Evolutionary conservation across 2,888 invertebrate genomes (phyloP).

Genomic region (Dolichomitus sp.): DNA sequence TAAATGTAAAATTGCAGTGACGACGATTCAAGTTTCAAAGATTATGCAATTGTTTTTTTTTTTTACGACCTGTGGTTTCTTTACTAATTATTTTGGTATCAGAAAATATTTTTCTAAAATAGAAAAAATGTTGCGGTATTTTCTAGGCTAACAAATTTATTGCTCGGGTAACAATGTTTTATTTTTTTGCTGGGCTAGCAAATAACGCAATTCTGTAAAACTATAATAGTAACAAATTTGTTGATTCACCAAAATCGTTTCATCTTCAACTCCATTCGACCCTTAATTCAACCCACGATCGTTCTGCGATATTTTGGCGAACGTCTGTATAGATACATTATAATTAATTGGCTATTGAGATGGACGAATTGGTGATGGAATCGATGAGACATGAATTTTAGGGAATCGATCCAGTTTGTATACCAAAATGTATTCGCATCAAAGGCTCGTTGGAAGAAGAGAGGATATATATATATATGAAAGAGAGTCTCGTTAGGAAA

Average conservation of each 20-base stretch:
- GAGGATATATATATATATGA: conserved; percentile 33
- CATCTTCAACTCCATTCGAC: conserved; percentile 50
- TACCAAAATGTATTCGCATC: conserved; percentile 15
- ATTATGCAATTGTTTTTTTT: neutral
- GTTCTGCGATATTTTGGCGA: neutral
- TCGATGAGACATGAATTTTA: conserved; percentile 38
- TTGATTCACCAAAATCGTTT: neutral
- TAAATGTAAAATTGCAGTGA: conserved; percentile 19
- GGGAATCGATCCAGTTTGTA: conserved; percentile 50
- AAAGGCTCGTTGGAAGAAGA: conserved; percentile 13
- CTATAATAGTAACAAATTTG: neutral
- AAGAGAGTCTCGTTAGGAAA: conserved; percentile 64
- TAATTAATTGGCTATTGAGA: conserved; percentile 52
- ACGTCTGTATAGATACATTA: conserved; percentile 19
- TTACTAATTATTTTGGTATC: too few species aligned
- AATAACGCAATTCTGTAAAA: too few species aligned
- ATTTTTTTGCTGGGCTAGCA: too few species aligned
- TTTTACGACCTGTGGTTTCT: neutral
- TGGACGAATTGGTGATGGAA: conserved; percentile 49
- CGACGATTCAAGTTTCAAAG: neutral
- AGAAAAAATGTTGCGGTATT: too few species aligned
- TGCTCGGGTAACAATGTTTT: too few species aligned
- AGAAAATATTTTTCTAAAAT: too few species aligned
- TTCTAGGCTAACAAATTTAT: too few species aligned
- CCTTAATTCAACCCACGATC: conserved; percentile 45